Percentiles rank a stretch among this genome's conserved stretches.
Conservation (phyloP, 2,797 vertebrate species). For the Mycteria americana region DNA sequence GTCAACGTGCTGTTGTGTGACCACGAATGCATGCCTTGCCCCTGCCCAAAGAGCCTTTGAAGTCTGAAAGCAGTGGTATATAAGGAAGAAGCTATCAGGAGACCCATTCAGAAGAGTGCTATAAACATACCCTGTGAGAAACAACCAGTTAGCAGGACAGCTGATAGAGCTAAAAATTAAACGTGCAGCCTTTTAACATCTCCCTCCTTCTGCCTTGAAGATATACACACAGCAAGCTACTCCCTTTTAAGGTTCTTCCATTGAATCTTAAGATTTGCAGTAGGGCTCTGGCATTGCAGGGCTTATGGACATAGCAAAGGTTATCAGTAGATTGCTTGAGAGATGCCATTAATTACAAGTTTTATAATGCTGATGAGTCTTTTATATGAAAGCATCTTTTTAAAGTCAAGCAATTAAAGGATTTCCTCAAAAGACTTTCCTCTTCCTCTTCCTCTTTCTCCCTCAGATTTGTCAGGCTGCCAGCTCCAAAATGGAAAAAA, state of each 20-base stretch:
- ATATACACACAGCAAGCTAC: neutral
- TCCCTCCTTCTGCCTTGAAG: neutral
- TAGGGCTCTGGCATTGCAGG: neutral
- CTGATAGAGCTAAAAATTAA: neutral
- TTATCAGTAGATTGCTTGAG: neutral
- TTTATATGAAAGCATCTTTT: neutral
- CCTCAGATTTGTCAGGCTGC: neutral
- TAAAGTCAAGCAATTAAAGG: neutral
- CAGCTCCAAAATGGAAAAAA: neutral
- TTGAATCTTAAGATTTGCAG: neutral
- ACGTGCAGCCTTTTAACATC: neutral
- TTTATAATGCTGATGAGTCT: neutral
- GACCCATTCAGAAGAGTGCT: neutral
- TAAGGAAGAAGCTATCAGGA: neutral
- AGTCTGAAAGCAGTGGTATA: neutral
- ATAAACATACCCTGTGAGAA: neutral
- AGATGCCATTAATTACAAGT: neutral
- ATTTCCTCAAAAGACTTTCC: neutral
- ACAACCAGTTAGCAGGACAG: neutral
- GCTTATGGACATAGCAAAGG: neutral
- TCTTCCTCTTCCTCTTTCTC: neutral
- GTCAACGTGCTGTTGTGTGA: neutral
- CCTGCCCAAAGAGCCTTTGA: neutral
- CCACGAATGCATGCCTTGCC: accelerated
- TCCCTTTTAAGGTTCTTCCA: neutral